phyloP scores from a whole-genome alignment of 2,888 invertebrate species.

The Hirtodrosophila histrioides region DNA sequence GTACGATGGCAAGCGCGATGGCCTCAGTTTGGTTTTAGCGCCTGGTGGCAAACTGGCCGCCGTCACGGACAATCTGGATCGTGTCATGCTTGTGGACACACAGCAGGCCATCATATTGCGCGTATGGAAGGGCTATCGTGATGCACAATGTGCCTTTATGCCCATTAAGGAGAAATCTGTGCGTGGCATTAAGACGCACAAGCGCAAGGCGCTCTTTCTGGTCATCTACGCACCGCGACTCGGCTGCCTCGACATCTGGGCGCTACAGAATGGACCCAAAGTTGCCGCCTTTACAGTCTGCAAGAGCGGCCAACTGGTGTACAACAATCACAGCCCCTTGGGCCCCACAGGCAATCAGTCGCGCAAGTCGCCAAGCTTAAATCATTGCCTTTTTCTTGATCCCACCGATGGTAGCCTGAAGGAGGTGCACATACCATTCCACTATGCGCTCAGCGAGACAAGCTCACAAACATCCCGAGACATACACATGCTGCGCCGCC shows the following conservation, averaged over 20 bases:
- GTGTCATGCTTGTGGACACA: constrained; percentile 94
- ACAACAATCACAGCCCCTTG: constrained; percentile 92
- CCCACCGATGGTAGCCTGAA: constrained; percentile 91
- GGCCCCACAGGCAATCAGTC: constrained; percentile 84
- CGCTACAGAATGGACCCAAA: constrained; percentile 94
- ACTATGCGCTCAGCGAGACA: constrained; percentile 94
- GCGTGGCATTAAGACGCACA: constrained; percentile 73
- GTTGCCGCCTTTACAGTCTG: constrained; percentile 96
- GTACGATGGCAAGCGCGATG: constrained; percentile 91
- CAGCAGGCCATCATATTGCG: constrained; percentile 91
- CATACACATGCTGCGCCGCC: constrained; percentile 92
- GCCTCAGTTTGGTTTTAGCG: constrained; percentile 90
- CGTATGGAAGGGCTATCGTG: constrained; percentile 97
- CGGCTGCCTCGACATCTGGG: constrained; percentile 96
- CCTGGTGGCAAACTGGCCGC: constrained; percentile 90
- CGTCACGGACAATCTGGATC: constrained; percentile 93
- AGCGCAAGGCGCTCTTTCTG: constrained; percentile 89
- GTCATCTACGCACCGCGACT: constrained; percentile 96
- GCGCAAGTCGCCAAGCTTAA: constrained; percentile 84
- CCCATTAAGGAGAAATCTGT: constrained; percentile 89
- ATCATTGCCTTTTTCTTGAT: constrained; percentile 92
- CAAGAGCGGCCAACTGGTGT: constrained; percentile 92
- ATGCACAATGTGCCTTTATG: constrained; percentile 97
- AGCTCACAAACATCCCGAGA: constrained; percentile 95
- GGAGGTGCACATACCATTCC: constrained; percentile 94